phyloP scores from a whole-genome alignment of 2,888 invertebrate genomes.

The Macaria liturata region DNA sequence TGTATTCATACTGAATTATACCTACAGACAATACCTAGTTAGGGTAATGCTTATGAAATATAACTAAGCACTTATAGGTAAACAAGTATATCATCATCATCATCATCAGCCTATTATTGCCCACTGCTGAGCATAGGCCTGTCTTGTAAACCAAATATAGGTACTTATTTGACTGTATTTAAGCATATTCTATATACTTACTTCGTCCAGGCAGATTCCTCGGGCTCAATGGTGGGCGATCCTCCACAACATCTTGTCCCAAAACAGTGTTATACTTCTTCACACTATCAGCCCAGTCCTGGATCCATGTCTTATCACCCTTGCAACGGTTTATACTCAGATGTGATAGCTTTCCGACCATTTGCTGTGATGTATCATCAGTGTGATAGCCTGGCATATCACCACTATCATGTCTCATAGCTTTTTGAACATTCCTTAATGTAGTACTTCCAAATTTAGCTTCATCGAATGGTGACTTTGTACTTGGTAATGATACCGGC shows the following conservation, averaged over 20 bases:
- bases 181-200: constrained; percentile 48
- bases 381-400: constrained; percentile 36
- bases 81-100: too few relatives aligned
- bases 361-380: constrained; percentile 61
- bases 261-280: constrained; percentile 73
- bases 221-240: constrained; percentile 71
- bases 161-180: too few relatives aligned
- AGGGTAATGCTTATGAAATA: too few relatives aligned
- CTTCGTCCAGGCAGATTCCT: constrained; percentile 64
- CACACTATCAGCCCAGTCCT: constrained; percentile 86
- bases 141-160: too few relatives aligned
- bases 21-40: too few relatives aligned
- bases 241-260: constrained; percentile 55
- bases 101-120: too few relatives aligned
- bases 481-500: constrained; percentile 68
- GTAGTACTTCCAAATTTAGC: constrained; percentile 71
- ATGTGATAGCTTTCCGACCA: constrained; percentile 72
- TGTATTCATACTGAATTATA: too few relatives aligned
- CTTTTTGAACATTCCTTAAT: constrained; percentile 66
- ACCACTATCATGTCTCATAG: constrained; percentile 57
- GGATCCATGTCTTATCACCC: constrained; percentile 84
- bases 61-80: too few relatives aligned
- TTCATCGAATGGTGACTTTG: constrained; percentile 53
- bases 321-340: constrained; percentile 76
- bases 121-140: too few relatives aligned